Conservation (phyloP, 2,797 vertebrate species). For the Karalla daura region DNA sequence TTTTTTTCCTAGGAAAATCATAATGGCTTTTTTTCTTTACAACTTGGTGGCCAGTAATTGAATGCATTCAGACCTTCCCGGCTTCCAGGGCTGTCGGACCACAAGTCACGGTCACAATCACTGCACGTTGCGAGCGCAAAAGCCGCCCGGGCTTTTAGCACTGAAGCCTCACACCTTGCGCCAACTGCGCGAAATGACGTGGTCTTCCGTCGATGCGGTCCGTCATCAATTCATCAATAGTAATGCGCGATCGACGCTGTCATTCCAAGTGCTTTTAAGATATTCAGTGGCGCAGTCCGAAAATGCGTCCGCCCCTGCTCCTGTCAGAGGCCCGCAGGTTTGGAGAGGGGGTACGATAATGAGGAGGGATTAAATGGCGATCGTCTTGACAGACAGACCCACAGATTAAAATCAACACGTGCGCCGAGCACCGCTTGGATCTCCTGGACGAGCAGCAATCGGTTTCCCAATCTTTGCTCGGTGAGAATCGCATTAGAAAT, state of each 20-base stretch:
- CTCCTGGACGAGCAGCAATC: slow-evolving; percentile 38
- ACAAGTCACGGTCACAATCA: slow-evolving; percentile 32
- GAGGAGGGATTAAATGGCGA: slow-evolving; percentile 36
- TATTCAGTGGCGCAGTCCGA: slow-evolving; percentile 22
- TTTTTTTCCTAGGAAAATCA: slow-evolving; percentile 41
- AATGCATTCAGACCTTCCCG: slow-evolving; percentile 47
- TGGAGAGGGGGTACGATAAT: slow-evolving; percentile 47
- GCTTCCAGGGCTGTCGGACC: slow-evolving; percentile 22
- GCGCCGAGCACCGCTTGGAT: slow-evolving; percentile 4
- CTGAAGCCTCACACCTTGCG: background rate
- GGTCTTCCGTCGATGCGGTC: slow-evolving; percentile 50
- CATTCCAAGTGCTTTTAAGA: slow-evolving; percentile 37
- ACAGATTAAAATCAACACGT: slow-evolving; percentile 50
- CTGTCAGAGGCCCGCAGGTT: slow-evolving; percentile 26
- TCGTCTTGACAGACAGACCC: slow-evolving; percentile 34
- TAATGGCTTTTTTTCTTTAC: slow-evolving; percentile 45
- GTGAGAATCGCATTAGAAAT: slow-evolving; percentile 51
- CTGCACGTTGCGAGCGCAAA: slow-evolving; percentile 14
- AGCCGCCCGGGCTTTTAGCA: slow-evolving; percentile 18
- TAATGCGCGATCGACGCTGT: slow-evolving; percentile 37
- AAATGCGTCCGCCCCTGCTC: slow-evolving; percentile 20
- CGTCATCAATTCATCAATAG: slow-evolving; percentile 56
- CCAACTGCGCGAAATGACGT: slow-evolving; percentile 1
- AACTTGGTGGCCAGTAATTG: slow-evolving; percentile 48
- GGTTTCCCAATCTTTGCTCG: slow-evolving; percentile 31